phyloP scores from a whole-genome alignment of 2,797 vertebrate species.

The Crenichthys baileyi region DNA sequence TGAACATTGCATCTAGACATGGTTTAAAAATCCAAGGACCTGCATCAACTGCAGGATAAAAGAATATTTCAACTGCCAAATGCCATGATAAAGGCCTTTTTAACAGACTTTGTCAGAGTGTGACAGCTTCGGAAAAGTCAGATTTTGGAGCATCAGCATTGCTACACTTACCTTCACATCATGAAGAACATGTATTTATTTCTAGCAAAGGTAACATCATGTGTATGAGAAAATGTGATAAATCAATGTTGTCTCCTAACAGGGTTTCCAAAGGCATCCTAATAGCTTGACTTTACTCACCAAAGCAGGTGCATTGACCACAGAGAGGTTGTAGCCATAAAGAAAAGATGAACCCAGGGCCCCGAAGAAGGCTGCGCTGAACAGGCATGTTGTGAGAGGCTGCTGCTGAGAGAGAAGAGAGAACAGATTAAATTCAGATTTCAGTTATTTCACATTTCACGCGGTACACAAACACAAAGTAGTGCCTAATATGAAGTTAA shows the following conservation, averaged over 20 bases:
- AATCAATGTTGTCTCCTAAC: conserved; percentile 14
- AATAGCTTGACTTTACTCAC: conserved; percentile 85
- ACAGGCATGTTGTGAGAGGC: conserved; percentile 80
- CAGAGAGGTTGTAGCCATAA: conserved; percentile 95
- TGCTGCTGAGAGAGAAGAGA: conserved; percentile 48
- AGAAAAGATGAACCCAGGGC: conserved; percentile 94
- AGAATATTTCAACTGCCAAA: neutral
- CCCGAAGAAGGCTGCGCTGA: conserved; percentile 86
- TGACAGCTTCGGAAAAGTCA: neutral
- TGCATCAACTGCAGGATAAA: neutral
- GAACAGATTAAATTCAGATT: conserved; percentile 19
- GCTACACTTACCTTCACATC: neutral
- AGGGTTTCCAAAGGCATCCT: neutral
- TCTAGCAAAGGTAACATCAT: neutral
- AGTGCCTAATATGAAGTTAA: neutral
- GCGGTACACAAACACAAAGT: neutral
- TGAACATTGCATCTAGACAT: neutral
- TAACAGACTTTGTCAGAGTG: neutral
- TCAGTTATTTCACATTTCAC: neutral
- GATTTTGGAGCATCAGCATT: neutral
- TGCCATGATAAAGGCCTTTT: neutral
- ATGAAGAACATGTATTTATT: conserved; percentile 24
- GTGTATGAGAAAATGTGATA: conserved; percentile 15
- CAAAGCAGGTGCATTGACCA: conserved; percentile 90
- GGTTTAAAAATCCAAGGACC: neutral